Evolutionary conservation across 2,888 invertebrate genomes (phyloP), one percentile per base, ranked within the genome.

Genomic region (Acronicta alni): DNA sequence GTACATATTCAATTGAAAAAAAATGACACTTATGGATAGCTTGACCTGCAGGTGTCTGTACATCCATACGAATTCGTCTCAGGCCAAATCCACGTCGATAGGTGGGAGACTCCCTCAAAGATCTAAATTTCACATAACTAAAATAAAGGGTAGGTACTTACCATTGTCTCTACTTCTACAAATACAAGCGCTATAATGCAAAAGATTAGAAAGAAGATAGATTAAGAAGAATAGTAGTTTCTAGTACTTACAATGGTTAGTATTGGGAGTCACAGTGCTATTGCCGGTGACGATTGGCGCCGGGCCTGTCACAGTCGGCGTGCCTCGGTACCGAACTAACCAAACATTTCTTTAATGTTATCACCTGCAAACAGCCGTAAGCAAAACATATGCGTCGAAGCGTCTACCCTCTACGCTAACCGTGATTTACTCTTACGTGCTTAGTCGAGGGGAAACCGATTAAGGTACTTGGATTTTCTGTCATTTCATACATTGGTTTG

Each of bases 341-440:
- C 89, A 92, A 93, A 93, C 91, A 94, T 93, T 93, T 90, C 88
- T 89, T 93, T 93, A 82, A 91, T 93, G 90, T 94, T 93, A 94
- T 93, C 93, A 93, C 92, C 92, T 94, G 93, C 84, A 92, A 92
- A 89, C 85, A 89, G 90, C 89, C 52, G 55, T 84, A 90, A 92
- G 92, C 91, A 86, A 82, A 91, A 77, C 86, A 89, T 87, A 88
- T 86, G 90, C 89, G 81, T 84, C 83, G 81, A 91, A 91, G 91
- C 91, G 75, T 82, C 88, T 86, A 87, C 70, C 49, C 59, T 68
- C 79, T 83, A 83, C 82, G 79, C 84, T 84, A 81, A 78, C 75
- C 74, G 58, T 49, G 69, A n/a, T 47, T 39, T 35, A 37, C 18
- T 39, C 41, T 47, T 42, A 43, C 38, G 67, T 69, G 69, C 67